phyloP scores from a whole-genome alignment of 2,888 invertebrate genomes.

The Polietes domitor region DNA sequence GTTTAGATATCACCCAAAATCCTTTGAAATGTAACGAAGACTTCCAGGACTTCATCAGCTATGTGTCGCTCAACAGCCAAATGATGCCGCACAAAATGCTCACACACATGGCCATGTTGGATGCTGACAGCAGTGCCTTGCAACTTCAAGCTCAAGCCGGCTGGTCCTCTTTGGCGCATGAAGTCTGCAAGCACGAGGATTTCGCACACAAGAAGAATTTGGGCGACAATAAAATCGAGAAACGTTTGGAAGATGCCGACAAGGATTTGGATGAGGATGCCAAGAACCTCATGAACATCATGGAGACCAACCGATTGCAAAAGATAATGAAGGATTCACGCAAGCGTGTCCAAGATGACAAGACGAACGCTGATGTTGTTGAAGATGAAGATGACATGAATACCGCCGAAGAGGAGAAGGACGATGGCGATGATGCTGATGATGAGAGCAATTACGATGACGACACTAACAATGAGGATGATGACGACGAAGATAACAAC shows the following conservation, averaged over 20 bases:
- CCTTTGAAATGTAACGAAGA: constrained; percentile 86
- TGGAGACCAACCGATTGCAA: constrained; percentile 74
- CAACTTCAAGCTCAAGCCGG: constrained; percentile 71
- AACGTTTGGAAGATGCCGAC: constrained; percentile 72
- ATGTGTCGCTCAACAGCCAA: constrained; percentile 75
- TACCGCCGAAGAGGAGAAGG: constrained; percentile 74
- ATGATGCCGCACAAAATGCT: constrained; percentile 73
- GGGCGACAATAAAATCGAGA: constrained; percentile 71
- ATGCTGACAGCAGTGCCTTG: constrained; percentile 70
- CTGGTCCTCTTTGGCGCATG: constrained; percentile 77
- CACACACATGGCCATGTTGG: constrained; percentile 73
- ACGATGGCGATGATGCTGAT: constrained; percentile 77
- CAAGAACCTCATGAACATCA: constrained; percentile 73
- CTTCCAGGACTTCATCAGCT: constrained; percentile 85
- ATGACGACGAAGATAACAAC: constrained; percentile 70
- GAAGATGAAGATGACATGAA: constrained; percentile 73
- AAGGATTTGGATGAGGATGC: constrained; percentile 75
- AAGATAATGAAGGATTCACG: constrained; percentile 74
- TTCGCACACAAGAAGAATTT: constrained; percentile 44
- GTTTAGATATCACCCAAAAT: constrained; percentile 84
- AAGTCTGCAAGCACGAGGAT: constrained; percentile 77
- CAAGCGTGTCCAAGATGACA: constrained; percentile 64
- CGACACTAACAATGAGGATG: constrained; percentile 79
- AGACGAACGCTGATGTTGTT: constrained; percentile 64
- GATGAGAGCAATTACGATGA: constrained; percentile 80